A percentile compares a stretch with the other conserved stretches of the same genome.
These are phyloP conservation scores for Buphagus erythrorhynchus DNA, from an alignment of 2,797 vertebrate genomes.

Conservation along the genomic window DNA sequence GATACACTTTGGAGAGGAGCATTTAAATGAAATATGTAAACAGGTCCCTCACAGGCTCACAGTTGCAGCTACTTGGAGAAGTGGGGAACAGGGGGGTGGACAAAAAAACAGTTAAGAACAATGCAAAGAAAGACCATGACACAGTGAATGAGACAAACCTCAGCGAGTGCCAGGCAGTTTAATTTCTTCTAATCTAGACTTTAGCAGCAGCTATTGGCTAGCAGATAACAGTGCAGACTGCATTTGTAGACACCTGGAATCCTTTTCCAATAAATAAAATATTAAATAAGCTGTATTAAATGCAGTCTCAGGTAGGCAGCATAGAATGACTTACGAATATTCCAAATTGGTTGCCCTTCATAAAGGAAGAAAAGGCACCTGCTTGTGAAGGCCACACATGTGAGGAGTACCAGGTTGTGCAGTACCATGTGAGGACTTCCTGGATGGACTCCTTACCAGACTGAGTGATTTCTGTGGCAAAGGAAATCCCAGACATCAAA, in stretches of 20 bases:
- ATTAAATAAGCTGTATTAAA: neutral
- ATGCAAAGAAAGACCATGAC: slow-evolving; percentile 40
- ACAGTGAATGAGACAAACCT: slow-evolving; percentile 10
- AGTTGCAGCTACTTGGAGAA: neutral
- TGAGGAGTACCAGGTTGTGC: neutral
- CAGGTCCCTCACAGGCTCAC: neutral
- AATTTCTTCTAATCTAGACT: slow-evolving; percentile 58
- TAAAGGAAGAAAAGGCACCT: neutral
- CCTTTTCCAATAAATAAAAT: slow-evolving; percentile 32
- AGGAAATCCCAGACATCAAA: neutral
- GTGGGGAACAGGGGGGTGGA: neutral
- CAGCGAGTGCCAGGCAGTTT: slow-evolving; percentile 25
- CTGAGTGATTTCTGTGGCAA: neutral
- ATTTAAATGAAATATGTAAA: neutral
- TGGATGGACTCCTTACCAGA: neutral
- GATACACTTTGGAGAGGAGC: neutral
- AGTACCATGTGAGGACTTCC: neutral
- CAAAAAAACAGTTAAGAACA: slow-evolving; percentile 21
- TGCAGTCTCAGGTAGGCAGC: neutral
- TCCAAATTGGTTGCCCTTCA: neutral
- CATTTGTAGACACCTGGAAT: slow-evolving; percentile 5
- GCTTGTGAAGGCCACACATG: neutral
- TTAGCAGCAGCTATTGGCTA: slow-evolving; percentile 56
- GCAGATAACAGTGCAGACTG: slow-evolving; percentile 36
- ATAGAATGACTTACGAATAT: slow-evolving; percentile 9